Evolutionary conservation across 2,113 vertebrate species (phyloP), one percentile per base, ranked within the genome.

Genomic region (Chlorocebus sabaeus): DNA sequence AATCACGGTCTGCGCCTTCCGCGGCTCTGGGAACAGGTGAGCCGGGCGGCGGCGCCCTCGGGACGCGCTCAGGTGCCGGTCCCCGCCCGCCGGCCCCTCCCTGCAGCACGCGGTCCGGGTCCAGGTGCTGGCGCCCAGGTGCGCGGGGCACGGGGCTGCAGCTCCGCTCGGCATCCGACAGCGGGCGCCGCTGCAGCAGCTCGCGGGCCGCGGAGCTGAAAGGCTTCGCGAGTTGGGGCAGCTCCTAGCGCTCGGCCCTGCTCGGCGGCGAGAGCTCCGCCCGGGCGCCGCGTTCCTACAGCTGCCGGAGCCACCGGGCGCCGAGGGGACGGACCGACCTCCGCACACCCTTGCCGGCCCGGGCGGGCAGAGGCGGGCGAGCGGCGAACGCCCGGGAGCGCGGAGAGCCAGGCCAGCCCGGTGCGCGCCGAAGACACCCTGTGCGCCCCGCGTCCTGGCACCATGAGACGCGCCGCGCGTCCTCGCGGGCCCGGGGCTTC

Each of bases 161-260:
- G 50, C 96, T 93, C 86, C 94, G 10, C 86, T 50, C 59, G 38
- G 88, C 61, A 27, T 93, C 98, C 98, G 89, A 96, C 97, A 98
- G 98, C 38, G 97, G 98, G 98, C 96, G 97, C 98, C 94, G 95
- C 98, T 91, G 98, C 95, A 22, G 97, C 93, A 84, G 90, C 85
- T 87, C 73, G 38, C 40, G 72, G 32, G 94, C 90, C 40, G 76
- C 95, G 13, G 76, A 75, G 89, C 93, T 5, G 87, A 79, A 90
- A 82, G 68, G 84, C 91, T 89, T 67, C 68, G 81, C 43, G 95
- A 97, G 80, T 98, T 79, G 79, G 95, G 93, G 95, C 90, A 81
- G 96, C 96, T 96, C 75, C 95, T 93, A 9, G 81, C 38, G 96
- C 96, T 93, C 75, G 89, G 96, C 94, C 38, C 79, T 23, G 35